Conservation (phyloP, 1,140 invertebrate species). For the Drosophila equinoxialis region DNA sequence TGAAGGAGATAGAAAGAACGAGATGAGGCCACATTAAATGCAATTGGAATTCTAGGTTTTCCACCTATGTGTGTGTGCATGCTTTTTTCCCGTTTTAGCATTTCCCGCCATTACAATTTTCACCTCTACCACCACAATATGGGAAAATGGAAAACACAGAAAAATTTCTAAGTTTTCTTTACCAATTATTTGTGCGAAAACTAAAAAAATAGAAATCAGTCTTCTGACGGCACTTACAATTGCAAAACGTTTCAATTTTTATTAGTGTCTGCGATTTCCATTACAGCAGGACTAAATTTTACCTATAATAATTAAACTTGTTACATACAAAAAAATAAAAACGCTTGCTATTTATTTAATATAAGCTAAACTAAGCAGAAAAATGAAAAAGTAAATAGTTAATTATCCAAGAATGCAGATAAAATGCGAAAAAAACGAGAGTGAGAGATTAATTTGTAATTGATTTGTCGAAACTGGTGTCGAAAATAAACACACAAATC, state of each 20-base stretch:
- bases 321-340: constrained; percentile 26
- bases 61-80: neutral
- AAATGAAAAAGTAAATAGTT: neutral
- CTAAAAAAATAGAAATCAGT: constrained; percentile 49
- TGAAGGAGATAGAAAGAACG: no score
- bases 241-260: constrained; percentile 48
- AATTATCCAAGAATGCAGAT: neutral
- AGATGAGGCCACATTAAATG: neutral
- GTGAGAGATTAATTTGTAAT: constrained; percentile 18
- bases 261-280: neutral
- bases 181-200: constrained; percentile 56
- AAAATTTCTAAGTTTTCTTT: constrained; percentile 79
- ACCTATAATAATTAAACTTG: constrained; percentile 29
- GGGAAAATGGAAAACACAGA: constrained; percentile 38
- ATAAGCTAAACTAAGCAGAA: constrained; percentile 7
- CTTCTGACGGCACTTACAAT: constrained; percentile 51
- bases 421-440: neutral
- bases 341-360: neutral
- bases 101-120: constrained; percentile 19
- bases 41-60: neutral
- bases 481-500: constrained; percentile 25
- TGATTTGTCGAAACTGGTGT: constrained; percentile 32
- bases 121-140: constrained; percentile 32
- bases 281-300: constrained; percentile 38
- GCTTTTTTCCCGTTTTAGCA: neutral